Base-by-base conservation (phyloP, 1,140 invertebrate species). In the Brachionus angularis region DNA sequence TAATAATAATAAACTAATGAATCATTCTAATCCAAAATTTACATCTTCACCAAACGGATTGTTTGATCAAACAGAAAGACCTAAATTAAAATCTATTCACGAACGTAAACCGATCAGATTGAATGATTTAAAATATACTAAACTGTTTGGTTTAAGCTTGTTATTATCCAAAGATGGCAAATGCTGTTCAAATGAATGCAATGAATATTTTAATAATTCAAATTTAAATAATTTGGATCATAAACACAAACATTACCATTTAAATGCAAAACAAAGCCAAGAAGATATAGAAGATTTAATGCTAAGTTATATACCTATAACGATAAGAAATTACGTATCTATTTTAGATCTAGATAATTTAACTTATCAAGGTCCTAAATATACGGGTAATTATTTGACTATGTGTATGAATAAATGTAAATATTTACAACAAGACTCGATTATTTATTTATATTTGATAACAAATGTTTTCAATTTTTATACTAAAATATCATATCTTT, bases 241-340 rank as follows among this genome's bases (percentile, higher is more conserved):
- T n/a, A n/a, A n/a, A n/a, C n/a, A n/a, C n/a, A n/a, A n/a, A n/a
- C n/a, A n/a, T n/a, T n/a, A n/a, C n/a, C n/a, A n/a, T n/a, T n/a
- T n/a, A n/a, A n/a, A n/a, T n/a, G n/a, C n/a, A n/a, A n/a, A n/a
- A n/a, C n/a, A n/a, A n/a, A n/a, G n/a, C 8, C 36, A 58, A 25
- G 53, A 58, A 58, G 23, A 58, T 36, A 39, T 58, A 1, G 33
- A 58, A 39, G 39, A 67, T 18, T 18, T 67, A 5, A 33, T 67
- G 42, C 42, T 47, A 1, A 46, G 29, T 33, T 67, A 67, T 21
- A 67, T 67, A 27, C 62, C 62, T 10, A 50, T 67, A 4, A 47
- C 62, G 2, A 36, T 67, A 12, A 39, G 47, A 18, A 67, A 67
- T 36, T 67, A 67, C 25, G 62, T 67, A 31, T 67, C 62, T 21